phyloP scores from a whole-genome alignment of 2,113 vertebrate genomes.

The Sphyrna mokarran region DNA sequence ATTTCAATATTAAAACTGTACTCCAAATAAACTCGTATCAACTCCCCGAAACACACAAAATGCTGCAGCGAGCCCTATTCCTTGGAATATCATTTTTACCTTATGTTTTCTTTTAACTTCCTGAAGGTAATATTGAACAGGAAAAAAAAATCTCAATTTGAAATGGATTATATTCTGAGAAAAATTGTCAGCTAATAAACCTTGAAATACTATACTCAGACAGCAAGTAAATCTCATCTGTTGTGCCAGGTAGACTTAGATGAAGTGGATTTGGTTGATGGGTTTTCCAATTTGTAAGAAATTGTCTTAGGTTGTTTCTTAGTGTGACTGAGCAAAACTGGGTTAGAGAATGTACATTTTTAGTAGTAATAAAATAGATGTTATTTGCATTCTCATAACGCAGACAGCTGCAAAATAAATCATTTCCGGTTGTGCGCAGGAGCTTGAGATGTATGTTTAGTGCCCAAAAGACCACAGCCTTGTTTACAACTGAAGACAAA shows the following conservation, averaged over 20 bases:
- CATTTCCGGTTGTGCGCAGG: background rate
- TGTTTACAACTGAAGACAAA: background rate
- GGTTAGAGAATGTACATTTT: background rate
- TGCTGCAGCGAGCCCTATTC: background rate
- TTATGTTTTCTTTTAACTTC: background rate
- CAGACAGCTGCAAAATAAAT: slow-evolving; percentile 19
- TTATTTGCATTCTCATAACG: slow-evolving; percentile 22
- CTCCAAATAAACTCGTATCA: background rate
- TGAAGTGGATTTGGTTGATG: slow-evolving; percentile 36
- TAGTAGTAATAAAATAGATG: slow-evolving; percentile 5
- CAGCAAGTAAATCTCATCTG: slow-evolving; percentile 14
- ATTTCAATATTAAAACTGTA: background rate
- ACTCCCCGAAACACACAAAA: background rate
- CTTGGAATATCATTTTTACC: background rate
- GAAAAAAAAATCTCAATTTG: background rate
- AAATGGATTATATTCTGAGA: background rate
- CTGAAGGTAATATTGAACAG: background rate
- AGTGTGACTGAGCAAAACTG: slow-evolving; percentile 23
- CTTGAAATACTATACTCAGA: background rate
- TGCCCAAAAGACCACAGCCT: background rate
- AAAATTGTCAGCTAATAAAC: background rate
- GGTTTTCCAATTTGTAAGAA: slow-evolving; percentile 29
- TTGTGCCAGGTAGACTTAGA: background rate
- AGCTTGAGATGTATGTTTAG: slow-evolving; percentile 10
- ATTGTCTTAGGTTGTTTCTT: slow-evolving; percentile 8